phyloP scores from a whole-genome alignment of 2,888 invertebrate species.

The Stegana nigrithorax region DNA sequence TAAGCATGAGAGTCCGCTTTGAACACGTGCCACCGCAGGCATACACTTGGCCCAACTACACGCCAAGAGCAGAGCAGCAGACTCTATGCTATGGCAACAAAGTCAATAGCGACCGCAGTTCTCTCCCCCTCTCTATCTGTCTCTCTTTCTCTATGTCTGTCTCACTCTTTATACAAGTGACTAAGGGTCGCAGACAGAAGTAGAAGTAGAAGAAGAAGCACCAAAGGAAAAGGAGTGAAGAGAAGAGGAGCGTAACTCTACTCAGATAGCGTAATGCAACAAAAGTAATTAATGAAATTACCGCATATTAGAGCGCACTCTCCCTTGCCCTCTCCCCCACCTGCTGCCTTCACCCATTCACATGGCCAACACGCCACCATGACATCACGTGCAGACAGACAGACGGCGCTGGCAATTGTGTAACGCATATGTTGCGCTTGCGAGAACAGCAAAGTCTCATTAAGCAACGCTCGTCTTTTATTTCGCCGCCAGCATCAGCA shows the following conservation, averaged over 20 bases:
- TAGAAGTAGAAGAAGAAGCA: not conserved
- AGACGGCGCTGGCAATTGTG: not conserved
- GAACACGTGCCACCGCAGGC: not conserved
- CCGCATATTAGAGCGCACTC: constrained; percentile 1
- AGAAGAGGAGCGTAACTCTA: too few species aligned
- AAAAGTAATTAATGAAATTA: constrained; percentile 18
- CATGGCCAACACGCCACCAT: not conserved
- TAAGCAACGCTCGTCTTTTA: constrained; percentile 1
- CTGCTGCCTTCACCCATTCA: not conserved
- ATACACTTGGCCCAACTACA: not conserved
- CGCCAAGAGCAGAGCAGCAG: not conserved
- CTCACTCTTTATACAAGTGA: not conserved
- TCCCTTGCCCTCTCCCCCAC: too few species aligned
- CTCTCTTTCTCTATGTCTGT: not conserved
- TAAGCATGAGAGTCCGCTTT: not conserved
- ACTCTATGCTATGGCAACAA: constrained; percentile 5
- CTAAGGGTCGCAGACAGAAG: not conserved
- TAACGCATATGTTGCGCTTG: not conserved
- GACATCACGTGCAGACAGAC: too few species aligned
- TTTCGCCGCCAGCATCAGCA: not conserved
- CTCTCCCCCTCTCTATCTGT: too few species aligned
- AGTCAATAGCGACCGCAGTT: constrained; percentile 10
- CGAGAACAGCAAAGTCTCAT: constrained; percentile 16
- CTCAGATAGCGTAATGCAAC: too few species aligned
- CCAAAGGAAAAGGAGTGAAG: not conserved